These are phyloP conservation scores for Streblospio benedicti DNA, from an alignment of 1,140 invertebrate genomes.

Conservation along the genomic window DNA sequence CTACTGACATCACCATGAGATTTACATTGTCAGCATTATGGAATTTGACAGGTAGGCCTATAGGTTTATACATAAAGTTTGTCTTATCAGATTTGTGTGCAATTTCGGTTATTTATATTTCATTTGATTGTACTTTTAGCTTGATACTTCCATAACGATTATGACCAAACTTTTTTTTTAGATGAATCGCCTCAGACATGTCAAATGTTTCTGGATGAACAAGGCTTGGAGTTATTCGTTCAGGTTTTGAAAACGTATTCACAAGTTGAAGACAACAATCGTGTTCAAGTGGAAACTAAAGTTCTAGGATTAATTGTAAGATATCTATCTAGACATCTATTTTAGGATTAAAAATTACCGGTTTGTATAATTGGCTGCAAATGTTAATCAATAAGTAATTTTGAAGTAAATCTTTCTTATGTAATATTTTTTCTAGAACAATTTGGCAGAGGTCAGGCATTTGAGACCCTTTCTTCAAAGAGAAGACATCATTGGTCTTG, in stretches of 20 bases:
- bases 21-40: slow-evolving; percentile 73
- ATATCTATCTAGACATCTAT: slow-evolving; percentile 8
- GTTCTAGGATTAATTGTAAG: slow-evolving; percentile 61
- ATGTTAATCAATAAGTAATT: too few relatives aligned
- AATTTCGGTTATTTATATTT: too few relatives aligned
- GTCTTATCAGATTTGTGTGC: too few relatives aligned
- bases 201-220: slow-evolving; percentile 61
- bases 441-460: slow-evolving; percentile 66
- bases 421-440: slow-evolving; percentile 52
- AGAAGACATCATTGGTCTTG: slow-evolving; percentile 56
- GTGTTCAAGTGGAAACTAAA: slow-evolving; percentile 66
- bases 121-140: too few relatives aligned
- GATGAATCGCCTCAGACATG: slow-evolving; percentile 58
- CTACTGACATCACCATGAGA: slow-evolving; percentile 67
- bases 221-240: slow-evolving; percentile 63
- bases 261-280: slow-evolving; percentile 49
- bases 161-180: too few relatives aligned
- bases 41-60: slow-evolving; percentile 61
- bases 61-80: too few relatives aligned
- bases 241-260: slow-evolving; percentile 60
- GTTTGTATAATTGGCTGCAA: too few relatives aligned
- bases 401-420: too few relatives aligned
- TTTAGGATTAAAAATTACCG: too few relatives aligned
- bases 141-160: too few relatives aligned
- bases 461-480: slow-evolving; percentile 57